These are phyloP conservation scores for Aphyosemion australe DNA, from an alignment of 2,113 vertebrate genomes.

Conservation along the genomic window DNA sequence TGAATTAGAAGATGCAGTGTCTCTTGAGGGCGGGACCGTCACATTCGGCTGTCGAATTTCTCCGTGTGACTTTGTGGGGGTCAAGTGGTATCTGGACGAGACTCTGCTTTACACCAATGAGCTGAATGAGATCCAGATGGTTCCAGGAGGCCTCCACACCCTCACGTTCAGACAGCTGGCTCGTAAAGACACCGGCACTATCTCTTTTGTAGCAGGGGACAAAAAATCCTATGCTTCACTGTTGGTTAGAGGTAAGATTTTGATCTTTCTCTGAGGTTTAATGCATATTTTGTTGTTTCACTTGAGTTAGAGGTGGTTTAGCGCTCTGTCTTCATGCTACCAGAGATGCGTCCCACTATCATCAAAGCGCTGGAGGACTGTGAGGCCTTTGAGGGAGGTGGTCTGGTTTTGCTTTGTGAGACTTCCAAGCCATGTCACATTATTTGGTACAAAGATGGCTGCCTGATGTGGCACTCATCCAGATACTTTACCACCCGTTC, in stretches of 20 bases:
- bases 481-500: constrained; percentile 67
- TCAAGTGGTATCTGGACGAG: constrained; percentile 92
- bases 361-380: constrained; percentile 78
- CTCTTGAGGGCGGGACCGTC: constrained; percentile 85
- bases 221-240: constrained; percentile 88
- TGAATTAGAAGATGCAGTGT: constrained; percentile 85
- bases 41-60: constrained; percentile 86
- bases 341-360: constrained; percentile 84
- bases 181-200: constrained; percentile 87
- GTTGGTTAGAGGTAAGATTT: constrained; percentile 85
- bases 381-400: constrained; percentile 83
- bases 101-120: constrained; percentile 86
- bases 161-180: constrained; percentile 86
- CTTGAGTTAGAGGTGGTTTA: constrained; percentile 4
- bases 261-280: neutral
- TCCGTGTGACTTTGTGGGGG: constrained; percentile 82
- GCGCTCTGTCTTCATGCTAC: constrained; percentile 6
- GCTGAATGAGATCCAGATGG: constrained; percentile 84
- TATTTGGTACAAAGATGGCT: constrained; percentile 84
- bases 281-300: neutral
- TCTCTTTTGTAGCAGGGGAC: constrained; percentile 88
- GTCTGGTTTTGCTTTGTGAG: constrained; percentile 80
- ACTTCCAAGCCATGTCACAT: constrained; percentile 81
- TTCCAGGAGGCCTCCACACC: constrained; percentile 82
- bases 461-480: constrained; percentile 79